A percentile compares a stretch with the other conserved stretches of the same genome.
Evolutionary conservation across 2,888 invertebrate genomes (phyloP).

Genomic region (Drosophila atripex): DNA sequence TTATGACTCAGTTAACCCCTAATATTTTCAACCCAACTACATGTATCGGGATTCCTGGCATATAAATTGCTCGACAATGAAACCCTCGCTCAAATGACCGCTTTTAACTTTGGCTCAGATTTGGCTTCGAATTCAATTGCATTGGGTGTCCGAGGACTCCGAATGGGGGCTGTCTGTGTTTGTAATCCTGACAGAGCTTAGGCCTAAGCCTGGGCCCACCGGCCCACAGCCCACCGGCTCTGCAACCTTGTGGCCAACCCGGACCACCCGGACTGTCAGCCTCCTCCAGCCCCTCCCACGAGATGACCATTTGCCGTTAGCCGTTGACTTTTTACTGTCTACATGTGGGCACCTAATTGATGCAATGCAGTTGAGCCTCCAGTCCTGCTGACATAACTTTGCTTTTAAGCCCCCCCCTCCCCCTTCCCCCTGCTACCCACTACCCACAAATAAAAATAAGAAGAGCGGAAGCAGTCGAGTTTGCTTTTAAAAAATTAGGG

Average conservation of each 20-base stretch:
- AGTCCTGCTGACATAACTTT: constrained; percentile 66
- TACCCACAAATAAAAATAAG: neutral
- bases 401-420: constrained; percentile 57
- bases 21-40: neutral
- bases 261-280: too few relatives aligned
- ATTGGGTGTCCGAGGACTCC: constrained; percentile 26
- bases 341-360: constrained; percentile 65
- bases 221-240: neutral
- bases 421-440: constrained; percentile 27
- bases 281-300: constrained; percentile 13
- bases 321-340: constrained; percentile 72
- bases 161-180: constrained; percentile 12
- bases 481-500: neutral
- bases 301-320: constrained; percentile 60
- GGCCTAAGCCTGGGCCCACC: constrained; percentile 22
- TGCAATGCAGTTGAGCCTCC: constrained; percentile 68
- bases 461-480: neutral
- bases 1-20: neutral
- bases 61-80: constrained; percentile 35
- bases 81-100: constrained; percentile 22
- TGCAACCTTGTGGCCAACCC: neutral
- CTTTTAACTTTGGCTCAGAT: constrained; percentile 49
- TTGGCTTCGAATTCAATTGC: constrained; percentile 71
- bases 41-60: constrained; percentile 6
- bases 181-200: constrained; percentile 39